These are phyloP conservation scores for Carollia perspicillata DNA, from an alignment of 2,113 vertebrate genomes.

Conservation along the genomic window DNA sequence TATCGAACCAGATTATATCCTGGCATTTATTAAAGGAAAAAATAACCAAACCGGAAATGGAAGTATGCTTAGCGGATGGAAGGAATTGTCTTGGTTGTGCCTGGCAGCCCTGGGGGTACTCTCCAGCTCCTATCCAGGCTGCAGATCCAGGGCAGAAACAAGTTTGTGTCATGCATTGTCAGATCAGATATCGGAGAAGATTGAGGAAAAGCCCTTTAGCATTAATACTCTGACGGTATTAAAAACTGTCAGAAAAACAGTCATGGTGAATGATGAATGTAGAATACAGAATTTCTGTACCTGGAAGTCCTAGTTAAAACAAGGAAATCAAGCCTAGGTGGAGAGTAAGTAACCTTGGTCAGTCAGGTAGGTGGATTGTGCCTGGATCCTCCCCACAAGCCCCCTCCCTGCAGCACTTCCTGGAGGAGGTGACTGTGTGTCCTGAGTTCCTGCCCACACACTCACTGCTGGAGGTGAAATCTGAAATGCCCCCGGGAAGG, in stretches of 20 bases:
- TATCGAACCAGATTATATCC: neutral
- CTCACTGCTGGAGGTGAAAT: rapidly evolving
- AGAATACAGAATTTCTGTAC: neutral
- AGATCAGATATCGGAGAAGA: neutral
- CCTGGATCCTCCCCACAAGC: too few relatives aligned
- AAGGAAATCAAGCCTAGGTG: neutral
- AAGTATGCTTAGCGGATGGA: neutral
- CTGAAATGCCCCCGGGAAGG: rapidly evolving
- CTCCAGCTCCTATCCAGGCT: neutral
- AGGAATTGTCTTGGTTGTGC: neutral
- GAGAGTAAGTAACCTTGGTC: neutral
- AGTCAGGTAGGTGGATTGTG: neutral
- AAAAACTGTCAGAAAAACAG: neutral
- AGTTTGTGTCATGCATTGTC: neutral
- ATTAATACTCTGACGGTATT: neutral
- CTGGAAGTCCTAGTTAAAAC: neutral
- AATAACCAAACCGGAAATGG: neutral
- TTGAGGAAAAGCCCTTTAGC: neutral
- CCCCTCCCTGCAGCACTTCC: neutral
- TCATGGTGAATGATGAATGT: neutral
- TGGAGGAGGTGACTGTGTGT: neutral
- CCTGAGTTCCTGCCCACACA: neutral
- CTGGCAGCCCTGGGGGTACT: neutral
- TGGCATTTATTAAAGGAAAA: neutral
- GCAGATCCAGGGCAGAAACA: neutral